Evolutionary conservation across 2,797 vertebrate species (phyloP).

Genomic region (Phoebastria nigripes): DNA sequence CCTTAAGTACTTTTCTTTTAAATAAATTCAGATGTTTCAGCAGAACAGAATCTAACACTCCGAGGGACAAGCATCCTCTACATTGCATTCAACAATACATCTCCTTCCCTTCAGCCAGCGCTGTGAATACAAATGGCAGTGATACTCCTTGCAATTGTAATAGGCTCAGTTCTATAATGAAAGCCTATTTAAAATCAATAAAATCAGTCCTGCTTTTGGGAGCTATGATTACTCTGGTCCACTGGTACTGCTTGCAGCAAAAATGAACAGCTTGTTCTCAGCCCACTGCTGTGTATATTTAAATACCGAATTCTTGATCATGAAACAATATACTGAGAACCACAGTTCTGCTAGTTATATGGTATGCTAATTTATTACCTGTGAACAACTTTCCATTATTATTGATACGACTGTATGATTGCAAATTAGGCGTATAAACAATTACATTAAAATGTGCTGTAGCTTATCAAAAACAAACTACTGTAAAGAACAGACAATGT

Average conservation of each 20-base stretch:
- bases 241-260: constrained; percentile 52
- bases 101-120: not conserved
- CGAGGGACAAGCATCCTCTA: not conserved
- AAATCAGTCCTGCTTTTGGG: constrained; percentile 43
- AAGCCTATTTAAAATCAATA: constrained; percentile 61
- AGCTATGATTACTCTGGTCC: constrained; percentile 61
- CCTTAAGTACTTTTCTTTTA: not conserved
- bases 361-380: constrained; percentile 62
- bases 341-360: not conserved
- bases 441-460: not conserved
- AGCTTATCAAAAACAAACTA: constrained; percentile 25
- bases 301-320: constrained; percentile 55
- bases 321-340: constrained; percentile 29
- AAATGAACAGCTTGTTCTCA: constrained; percentile 69
- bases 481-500: not conserved
- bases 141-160: constrained; percentile 19
- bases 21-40: not conserved
- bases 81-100: not conserved
- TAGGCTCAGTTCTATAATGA: constrained; percentile 22
- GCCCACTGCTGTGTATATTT: constrained; percentile 66
- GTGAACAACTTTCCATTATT: constrained; percentile 56
- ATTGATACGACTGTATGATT: not conserved
- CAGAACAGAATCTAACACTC: not conserved
- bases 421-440: constrained; percentile 47
- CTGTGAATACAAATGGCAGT: constrained; percentile 25